These are phyloP conservation scores for Xiphophorus maculatus DNA, from an alignment of 2,113 vertebrate genomes.

Conservation along the genomic window DNA sequence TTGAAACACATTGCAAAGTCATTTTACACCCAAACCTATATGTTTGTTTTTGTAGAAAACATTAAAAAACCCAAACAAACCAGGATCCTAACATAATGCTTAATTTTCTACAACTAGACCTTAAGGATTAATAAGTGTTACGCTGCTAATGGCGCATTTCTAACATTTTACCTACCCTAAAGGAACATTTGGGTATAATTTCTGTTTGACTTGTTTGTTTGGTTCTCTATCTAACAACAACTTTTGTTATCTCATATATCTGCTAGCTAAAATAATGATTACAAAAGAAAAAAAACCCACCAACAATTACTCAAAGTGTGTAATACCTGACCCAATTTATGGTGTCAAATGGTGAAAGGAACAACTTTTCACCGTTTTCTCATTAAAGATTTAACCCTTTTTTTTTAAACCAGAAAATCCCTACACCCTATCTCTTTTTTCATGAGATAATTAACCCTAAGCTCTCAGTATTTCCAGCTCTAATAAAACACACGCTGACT, in stretches of 20 bases:
- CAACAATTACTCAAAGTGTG: not conserved
- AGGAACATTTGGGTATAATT: not conserved
- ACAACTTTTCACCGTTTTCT: not conserved
- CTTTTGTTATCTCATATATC: not conserved
- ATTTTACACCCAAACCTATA: too few species aligned
- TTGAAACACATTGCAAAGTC: too few species aligned
- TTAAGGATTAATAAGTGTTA: too few species aligned
- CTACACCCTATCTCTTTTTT: not conserved
- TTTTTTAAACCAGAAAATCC: too few species aligned
- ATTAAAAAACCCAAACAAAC: too few species aligned
- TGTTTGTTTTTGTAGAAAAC: too few species aligned
- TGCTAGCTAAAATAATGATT: too few species aligned
- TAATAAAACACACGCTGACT: constrained; percentile 81
- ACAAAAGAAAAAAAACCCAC: not conserved
- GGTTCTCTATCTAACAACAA: not conserved
- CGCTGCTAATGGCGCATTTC: too few species aligned
- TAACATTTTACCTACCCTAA: too few species aligned
- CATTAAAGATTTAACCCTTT: too few species aligned
- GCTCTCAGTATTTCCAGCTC: constrained; percentile 42
- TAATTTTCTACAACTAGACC: not conserved
- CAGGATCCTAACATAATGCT: too few species aligned
- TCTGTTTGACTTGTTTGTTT: not conserved
- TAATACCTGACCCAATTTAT: too few species aligned
- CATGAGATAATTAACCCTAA: not conserved
- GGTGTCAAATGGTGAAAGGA: not conserved